Evolutionary conservation across 2,113 vertebrate genomes (phyloP).

Genomic region (Ornithorhynchus anatinus): DNA sequence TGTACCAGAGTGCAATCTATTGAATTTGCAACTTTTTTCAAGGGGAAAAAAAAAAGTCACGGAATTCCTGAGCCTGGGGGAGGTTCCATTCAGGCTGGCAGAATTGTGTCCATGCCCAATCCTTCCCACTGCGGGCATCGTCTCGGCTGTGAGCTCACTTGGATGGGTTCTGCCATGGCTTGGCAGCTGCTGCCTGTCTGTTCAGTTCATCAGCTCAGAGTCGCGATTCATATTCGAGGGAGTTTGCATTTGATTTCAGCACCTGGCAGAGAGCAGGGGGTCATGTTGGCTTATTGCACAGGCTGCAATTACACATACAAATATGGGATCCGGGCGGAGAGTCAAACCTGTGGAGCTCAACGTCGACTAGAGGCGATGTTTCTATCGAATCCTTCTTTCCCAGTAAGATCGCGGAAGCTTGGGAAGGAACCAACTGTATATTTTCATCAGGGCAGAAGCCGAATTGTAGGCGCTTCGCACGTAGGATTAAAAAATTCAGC

Average conservation of each 20-base stretch:
- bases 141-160: no score
- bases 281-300: background rate
- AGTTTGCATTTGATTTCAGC: background rate
- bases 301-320: background rate
- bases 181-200: background rate
- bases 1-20: conserved; percentile 60
- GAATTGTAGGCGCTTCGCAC: no score
- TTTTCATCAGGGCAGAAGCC: background rate
- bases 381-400: background rate
- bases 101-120: no score
- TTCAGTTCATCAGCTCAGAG: background rate
- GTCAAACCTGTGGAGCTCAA: background rate
- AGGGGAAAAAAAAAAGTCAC: background rate
- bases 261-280: background rate
- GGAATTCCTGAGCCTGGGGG: background rate
- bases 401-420: no score
- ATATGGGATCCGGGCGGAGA: background rate
- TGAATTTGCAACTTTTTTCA: conserved; percentile 40
- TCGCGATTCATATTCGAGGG: background rate
- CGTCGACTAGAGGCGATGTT: background rate
- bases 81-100: no score
- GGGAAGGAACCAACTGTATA: background rate
- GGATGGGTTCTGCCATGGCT: background rate
- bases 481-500: no score
- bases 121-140: no score